Evolutionary conservation across 2,888 invertebrate species (phyloP).

Genomic region (Ornithoptera alexandrae): DNA sequence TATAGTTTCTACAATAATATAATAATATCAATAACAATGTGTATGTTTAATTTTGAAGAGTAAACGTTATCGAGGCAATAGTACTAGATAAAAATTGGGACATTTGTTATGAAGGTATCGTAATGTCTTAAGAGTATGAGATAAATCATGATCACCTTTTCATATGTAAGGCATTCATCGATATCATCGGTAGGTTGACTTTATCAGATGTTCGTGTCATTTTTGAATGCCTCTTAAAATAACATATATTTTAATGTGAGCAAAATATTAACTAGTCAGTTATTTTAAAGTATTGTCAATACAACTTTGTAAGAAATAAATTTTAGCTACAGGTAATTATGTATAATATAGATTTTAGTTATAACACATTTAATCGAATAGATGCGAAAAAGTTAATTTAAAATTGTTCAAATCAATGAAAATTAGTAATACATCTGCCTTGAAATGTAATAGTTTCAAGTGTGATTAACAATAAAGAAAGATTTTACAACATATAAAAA

Average conservation of each 20-base stretch:
- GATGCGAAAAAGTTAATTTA: no score
- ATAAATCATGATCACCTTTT: conserved; percentile 1
- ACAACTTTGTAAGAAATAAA: no score
- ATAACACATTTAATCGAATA: no score
- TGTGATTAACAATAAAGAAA: no score
- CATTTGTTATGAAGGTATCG: not conserved
- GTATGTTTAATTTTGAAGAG: not conserved
- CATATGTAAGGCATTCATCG: not conserved
- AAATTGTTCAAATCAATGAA: no score
- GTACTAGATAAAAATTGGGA: not conserved
- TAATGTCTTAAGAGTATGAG: not conserved
- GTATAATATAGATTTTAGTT: no score
- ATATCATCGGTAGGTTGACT: conserved; percentile 4
- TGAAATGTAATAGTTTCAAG: no score
- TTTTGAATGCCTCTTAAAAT: not conserved
- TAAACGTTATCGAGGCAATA: not conserved
- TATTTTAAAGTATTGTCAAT: not conserved
- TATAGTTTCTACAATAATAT: not conserved
- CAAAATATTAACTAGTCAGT: not conserved
- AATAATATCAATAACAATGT: not conserved
- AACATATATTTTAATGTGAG: not conserved
- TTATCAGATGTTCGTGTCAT: not conserved
- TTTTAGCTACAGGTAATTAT: no score
- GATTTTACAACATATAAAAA: no score
- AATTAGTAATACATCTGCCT: no score